Evolutionary conservation across 2,888 invertebrate species (phyloP), one percentile per base, ranked within the genome.

Genomic region (Acrobasis consociella): DNA sequence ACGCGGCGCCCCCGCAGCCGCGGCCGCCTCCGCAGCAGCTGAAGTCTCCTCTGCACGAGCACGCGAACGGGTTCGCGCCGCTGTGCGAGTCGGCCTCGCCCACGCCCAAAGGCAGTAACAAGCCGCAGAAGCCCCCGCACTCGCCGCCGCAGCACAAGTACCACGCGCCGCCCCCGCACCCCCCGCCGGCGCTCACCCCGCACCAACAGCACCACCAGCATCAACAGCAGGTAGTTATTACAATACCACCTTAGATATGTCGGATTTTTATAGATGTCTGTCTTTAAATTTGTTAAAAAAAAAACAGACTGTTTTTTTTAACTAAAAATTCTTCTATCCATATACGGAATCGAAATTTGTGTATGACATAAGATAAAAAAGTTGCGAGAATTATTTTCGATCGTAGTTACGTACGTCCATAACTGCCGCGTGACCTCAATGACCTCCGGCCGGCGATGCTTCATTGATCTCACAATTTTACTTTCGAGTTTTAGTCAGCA

Each of bases 61-160:
- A 92, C 72, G 87, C 88, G 50, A 91, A 91, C 73, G 91, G 91
- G 13, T 91, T 91, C 76, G 88, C 95, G 65, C 93, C 95, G 65
- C 93, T 96, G 74, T 89, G 94, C 94, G 83, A 95, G 84, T 72
- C 94, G 82, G 72, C 94, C 86, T 93, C 85, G 73, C 93, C 93
- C 75, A 93, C 89, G 70, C 93, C 87, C 74, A 93, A 89, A 77
- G 88, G 83, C 73, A 82, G 76, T 49, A 39, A 71, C 64, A 87
- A 87, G 74, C 83, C 83, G 52, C 83, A 84, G 71, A 89, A 89
- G 78, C 84, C 88, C 71, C 89, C 91, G 69, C 91, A 91, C 78
- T 90, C 91, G 71, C 91, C 91, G 75, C 87, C 92, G 69, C 89
- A 87, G 65, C 92, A 93, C 85, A 93, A 93, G 82, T 90, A 90